phyloP scores from a whole-genome alignment of 2,888 invertebrate species.

The Dorcus parallelipipedus region DNA sequence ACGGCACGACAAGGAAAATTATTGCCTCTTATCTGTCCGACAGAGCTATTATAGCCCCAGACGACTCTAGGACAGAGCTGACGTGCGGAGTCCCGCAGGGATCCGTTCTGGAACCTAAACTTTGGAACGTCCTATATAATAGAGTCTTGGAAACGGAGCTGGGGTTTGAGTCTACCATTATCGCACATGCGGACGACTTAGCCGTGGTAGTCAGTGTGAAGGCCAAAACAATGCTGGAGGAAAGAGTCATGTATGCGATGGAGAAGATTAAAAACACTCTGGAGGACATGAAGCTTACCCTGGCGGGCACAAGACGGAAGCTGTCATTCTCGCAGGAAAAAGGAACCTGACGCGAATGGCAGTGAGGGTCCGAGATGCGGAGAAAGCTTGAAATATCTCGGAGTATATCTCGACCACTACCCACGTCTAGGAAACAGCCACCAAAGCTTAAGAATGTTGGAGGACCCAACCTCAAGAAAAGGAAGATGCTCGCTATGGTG shows the following conservation, averaged over 20 bases:
- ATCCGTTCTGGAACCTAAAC: too few relatives aligned
- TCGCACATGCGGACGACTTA: not conserved
- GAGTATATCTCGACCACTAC: too few relatives aligned
- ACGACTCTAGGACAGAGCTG: too few relatives aligned
- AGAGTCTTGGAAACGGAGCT: too few relatives aligned
- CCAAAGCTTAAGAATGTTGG: not conserved
- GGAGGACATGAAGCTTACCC: conserved; percentile 5
- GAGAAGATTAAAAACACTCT: not conserved
- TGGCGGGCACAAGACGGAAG: conserved; percentile 14
- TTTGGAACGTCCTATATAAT: too few relatives aligned
- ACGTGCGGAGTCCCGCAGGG: too few relatives aligned
- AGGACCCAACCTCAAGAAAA: not conserved
- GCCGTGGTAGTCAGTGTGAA: not conserved
- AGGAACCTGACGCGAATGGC: not conserved
- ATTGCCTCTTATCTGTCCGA: too few relatives aligned
- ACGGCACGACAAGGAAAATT: too few relatives aligned
- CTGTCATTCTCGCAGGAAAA: not conserved
- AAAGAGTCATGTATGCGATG: conserved; percentile 1
- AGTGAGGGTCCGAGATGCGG: not conserved
- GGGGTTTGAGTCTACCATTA: too few relatives aligned
- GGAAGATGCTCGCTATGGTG: not conserved
- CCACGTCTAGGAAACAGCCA: not conserved
- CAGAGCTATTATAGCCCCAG: too few relatives aligned
- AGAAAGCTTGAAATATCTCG: not conserved
- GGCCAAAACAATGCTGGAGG: too few relatives aligned